Evolutionary conservation across 2,888 invertebrate genomes (phyloP), one percentile per base, ranked within the genome.

Genomic region (Fragum whitleyi): DNA sequence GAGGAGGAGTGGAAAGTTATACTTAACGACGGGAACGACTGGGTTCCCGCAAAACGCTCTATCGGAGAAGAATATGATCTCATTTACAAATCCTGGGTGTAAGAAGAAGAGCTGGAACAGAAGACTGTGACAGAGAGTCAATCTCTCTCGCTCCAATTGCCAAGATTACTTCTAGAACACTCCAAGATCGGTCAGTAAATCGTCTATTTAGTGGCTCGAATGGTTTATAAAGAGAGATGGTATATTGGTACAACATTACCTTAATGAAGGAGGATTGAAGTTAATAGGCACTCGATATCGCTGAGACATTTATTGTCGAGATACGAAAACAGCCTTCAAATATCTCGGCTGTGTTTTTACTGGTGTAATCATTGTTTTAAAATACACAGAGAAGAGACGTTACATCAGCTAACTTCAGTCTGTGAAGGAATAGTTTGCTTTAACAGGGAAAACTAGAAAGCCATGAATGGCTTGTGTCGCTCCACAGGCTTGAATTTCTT

Each of bases 1-100:
- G 32, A 36, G 32, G 81, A 84, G 65, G 62, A 72, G 14, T 79
- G 70, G 70, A 59, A 61, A 62, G 76, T 81, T 1, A 74, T 77
- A 62, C 9, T 82, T 6, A 39, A 42, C 21, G 55, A 51, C 26
- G 70, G 62, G 7, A 32, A n/a, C n/a, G n/a, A 36, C 3, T 36
- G 32, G 32, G 32, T 36, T 36, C 32, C 32, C 9, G 32, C 32
- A 71, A 11, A 36, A 71, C 19, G 77, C 79, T 77, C 59, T 36
- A 2, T 71, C 72, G 19, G 74, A 68, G 1, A 59, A 57, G 67
- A 21, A 67, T 36, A 6, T 36, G 9, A 6, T 2, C 36, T 53
- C 21, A 74, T 74, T 19, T 74, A 74, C 14, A 39, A 77, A 42
- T 23, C 74, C 6, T 29, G 28, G 7, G 65, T 80, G 28, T 61